Evolutionary conservation across 2,113 vertebrate species (phyloP).

Genomic region (Cavia porcellus): DNA sequence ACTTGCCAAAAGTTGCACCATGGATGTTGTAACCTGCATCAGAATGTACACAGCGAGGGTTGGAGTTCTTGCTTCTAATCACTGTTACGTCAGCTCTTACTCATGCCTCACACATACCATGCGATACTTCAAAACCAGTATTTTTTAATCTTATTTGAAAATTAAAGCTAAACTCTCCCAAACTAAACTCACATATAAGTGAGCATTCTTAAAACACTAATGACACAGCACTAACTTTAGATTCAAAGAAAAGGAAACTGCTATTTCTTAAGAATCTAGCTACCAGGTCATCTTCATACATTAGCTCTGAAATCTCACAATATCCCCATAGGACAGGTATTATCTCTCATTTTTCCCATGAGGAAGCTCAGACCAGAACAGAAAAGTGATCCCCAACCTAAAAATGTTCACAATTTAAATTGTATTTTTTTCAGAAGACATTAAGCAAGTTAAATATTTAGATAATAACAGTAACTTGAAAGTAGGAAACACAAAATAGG

Average conservation of each 20-base stretch:
- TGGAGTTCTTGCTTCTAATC: slow-evolving; percentile 2
- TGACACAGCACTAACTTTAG: not conserved
- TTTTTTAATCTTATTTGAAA: slow-evolving; percentile 42
- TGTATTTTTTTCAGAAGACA: not conserved
- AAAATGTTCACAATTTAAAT: slow-evolving; percentile 55
- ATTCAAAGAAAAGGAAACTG: slow-evolving; percentile 50
- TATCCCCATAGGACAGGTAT: not conserved
- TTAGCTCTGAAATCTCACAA: slow-evolving; percentile 49
- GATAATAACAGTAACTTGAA: not conserved
- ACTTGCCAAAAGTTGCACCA: slow-evolving; percentile 22
- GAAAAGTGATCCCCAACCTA: slow-evolving; percentile 43
- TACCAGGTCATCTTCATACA: not conserved
- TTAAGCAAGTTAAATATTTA: slow-evolving; percentile 42
- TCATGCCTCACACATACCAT: not conserved
- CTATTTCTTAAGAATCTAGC: not conserved
- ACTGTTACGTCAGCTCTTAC: not conserved
- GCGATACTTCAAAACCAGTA: slow-evolving; percentile 11
- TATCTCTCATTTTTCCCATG: not conserved
- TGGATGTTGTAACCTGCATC: not conserved
- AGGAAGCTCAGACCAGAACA: slow-evolving; percentile 33
- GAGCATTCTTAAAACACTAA: slow-evolving; percentile 6
- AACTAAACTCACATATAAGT: slow-evolving; percentile 37
- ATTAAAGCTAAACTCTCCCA: slow-evolving; percentile 50
- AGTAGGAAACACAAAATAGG: not conserved
- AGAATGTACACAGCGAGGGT: not conserved